Evolutionary conservation across 2,113 vertebrate genomes (phyloP).

Genomic region (Psilopogon haemacephalus): DNA sequence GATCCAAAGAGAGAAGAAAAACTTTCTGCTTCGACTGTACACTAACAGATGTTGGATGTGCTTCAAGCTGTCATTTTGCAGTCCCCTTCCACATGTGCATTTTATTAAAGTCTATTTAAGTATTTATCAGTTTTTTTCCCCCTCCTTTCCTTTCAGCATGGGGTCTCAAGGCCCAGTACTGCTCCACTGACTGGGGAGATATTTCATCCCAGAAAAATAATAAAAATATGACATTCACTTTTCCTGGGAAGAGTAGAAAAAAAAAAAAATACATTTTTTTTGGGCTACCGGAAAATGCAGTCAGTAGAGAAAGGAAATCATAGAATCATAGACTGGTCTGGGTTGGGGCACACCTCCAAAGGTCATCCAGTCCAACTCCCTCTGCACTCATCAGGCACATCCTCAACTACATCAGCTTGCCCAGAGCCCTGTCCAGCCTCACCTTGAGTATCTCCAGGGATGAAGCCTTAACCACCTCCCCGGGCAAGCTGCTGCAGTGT

Average conservation of each 20-base stretch:
- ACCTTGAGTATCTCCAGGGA: too few relatives aligned
- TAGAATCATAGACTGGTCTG: background rate
- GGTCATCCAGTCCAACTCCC: too few relatives aligned
- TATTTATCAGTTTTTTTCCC: background rate
- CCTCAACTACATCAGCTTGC: too few relatives aligned
- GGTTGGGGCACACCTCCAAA: too few relatives aligned
- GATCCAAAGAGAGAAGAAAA: slow-evolving; percentile 2
- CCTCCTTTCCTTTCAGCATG: background rate
- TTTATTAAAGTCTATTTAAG: background rate
- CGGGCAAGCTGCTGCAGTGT: too few relatives aligned
- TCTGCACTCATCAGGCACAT: too few relatives aligned
- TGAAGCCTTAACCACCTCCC: too few relatives aligned
- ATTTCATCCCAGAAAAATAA: background rate
- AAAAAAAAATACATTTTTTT: background rate
- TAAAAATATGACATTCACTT: background rate
- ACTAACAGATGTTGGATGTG: background rate
- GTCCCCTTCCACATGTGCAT: background rate
- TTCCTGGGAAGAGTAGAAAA: background rate
- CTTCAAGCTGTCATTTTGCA: background rate
- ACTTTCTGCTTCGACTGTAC: background rate
- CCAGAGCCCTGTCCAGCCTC: too few relatives aligned
- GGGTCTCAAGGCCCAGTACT: background rate
- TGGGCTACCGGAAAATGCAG: background rate
- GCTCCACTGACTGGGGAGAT: background rate
- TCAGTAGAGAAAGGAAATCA: background rate